These are phyloP conservation scores for Helostoma temminkii DNA, from an alignment of 2,797 vertebrate species.

Conservation along the genomic window DNA sequence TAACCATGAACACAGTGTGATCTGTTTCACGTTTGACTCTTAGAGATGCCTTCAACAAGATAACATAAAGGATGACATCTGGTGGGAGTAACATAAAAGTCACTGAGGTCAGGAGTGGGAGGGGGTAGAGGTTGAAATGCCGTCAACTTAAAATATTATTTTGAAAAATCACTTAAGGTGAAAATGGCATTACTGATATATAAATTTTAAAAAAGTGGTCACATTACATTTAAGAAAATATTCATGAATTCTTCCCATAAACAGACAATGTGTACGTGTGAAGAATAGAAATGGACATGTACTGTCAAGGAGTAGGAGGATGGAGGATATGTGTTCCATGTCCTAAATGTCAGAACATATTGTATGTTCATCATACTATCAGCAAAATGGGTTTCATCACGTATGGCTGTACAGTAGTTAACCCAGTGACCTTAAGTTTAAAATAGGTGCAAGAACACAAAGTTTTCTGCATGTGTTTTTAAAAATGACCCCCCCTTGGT, in stretches of 20 bases:
- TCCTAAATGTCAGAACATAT: background rate
- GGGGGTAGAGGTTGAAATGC: no score
- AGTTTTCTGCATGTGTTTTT: slow-evolving; percentile 31
- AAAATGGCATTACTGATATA: no score
- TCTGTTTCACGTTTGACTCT: background rate
- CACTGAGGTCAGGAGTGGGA: no score
- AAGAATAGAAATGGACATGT: background rate
- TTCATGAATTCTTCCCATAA: background rate
- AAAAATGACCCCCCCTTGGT: slow-evolving; percentile 31
- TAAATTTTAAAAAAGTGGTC: no score
- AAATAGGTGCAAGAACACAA: slow-evolving; percentile 53
- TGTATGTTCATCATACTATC: slow-evolving; percentile 13
- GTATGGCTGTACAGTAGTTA: slow-evolving; percentile 10
- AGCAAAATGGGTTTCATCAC: background rate
- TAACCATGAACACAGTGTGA: background rate
- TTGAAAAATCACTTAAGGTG: no score
- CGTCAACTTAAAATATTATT: no score
- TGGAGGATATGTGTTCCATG: background rate
- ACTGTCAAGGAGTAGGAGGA: background rate
- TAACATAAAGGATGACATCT: background rate
- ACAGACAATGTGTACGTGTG: background rate
- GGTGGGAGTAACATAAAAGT: no score
- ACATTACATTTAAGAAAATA: background rate
- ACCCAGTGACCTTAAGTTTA: slow-evolving; percentile 42
- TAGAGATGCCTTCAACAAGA: no score